Conservation (phyloP, 2,113 vertebrate species). For the Tringa solitaria region DNA sequence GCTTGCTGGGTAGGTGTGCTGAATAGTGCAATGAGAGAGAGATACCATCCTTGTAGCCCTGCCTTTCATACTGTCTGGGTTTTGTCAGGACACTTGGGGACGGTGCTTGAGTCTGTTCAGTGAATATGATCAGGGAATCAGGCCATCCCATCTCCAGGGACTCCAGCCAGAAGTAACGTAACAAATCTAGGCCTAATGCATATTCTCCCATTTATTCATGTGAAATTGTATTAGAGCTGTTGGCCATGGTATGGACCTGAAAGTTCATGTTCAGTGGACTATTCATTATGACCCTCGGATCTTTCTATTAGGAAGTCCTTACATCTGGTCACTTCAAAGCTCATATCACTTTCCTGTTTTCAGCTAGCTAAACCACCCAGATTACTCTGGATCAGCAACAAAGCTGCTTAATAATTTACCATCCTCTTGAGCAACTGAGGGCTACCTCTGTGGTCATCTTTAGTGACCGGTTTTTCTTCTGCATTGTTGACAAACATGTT, state of each 20-base stretch:
- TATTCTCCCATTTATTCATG: background rate
- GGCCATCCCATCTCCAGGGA: background rate
- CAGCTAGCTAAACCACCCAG: background rate
- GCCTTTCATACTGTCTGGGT: background rate
- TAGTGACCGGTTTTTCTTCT: background rate
- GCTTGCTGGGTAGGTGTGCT: background rate
- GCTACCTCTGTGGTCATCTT: background rate
- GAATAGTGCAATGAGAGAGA: background rate
- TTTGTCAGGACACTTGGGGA: background rate
- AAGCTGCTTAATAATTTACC: background rate
- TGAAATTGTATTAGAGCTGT: background rate
- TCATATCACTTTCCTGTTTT: background rate
- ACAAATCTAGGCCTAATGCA: background rate
- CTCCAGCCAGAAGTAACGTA: background rate
- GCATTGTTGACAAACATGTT: background rate
- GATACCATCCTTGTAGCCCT: background rate
- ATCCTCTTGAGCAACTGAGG: background rate
- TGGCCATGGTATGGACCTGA: background rate
- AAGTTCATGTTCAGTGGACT: background rate
- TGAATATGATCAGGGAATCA: background rate
- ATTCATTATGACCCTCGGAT: background rate
- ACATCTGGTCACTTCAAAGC: background rate
- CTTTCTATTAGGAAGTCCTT: background rate
- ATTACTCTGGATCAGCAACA: background rate
- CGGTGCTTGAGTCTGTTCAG: background rate